Percentiles rank a stretch among this genome's conserved stretches.
phyloP scores from a whole-genome alignment of 2,888 invertebrate species.

The Adineta ricciae region DNA sequence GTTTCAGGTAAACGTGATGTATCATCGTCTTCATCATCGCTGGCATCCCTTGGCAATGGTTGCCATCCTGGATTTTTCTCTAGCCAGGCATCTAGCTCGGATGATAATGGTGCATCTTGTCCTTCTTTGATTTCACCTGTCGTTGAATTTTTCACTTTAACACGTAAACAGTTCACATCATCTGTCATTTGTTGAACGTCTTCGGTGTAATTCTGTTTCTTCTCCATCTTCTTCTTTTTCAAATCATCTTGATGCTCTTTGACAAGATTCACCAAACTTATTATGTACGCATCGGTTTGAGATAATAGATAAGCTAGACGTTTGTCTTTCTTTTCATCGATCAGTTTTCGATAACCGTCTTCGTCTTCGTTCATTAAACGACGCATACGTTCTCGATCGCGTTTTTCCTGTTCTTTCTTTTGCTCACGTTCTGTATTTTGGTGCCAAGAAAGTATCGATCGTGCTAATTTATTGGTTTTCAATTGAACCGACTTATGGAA shows the following conservation, averaged over 20 bases:
- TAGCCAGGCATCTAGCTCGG: slow-evolving; percentile 48
- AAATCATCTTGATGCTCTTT: slow-evolving; percentile 77
- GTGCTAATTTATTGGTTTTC: slow-evolving; percentile 78
- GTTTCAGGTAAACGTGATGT: background rate
- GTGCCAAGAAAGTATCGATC: slow-evolving; percentile 89
- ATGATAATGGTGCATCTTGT: slow-evolving; percentile 46
- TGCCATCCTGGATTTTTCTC: slow-evolving; percentile 55
- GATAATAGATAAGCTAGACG: slow-evolving; percentile 88
- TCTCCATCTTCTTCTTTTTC: slow-evolving; percentile 61
- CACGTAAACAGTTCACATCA: slow-evolving; percentile 40
- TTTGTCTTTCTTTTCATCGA: slow-evolving; percentile 99
- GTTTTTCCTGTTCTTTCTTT: slow-evolving; percentile 96
- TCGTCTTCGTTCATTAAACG: slow-evolving; percentile 99
- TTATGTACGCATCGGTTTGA: slow-evolving; percentile 96
- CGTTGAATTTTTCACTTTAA: slow-evolving; percentile 74
- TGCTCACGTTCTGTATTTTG: slow-evolving; percentile 96
- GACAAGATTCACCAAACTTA: slow-evolving; percentile 84
- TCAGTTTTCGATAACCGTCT: slow-evolving; percentile 94
- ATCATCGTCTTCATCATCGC: background rate
- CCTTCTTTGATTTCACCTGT: slow-evolving; percentile 58
- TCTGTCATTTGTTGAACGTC: background rate
- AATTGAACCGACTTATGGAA: slow-evolving; percentile 72
- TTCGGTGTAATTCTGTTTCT: slow-evolving; percentile 55
- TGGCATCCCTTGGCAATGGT: slow-evolving; percentile 24
- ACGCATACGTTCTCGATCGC: slow-evolving; percentile 97